Evolutionary conservation across 2,113 vertebrate species (phyloP), one percentile per base, ranked within the genome.

Genomic region (Syngnathus floridae): DNA sequence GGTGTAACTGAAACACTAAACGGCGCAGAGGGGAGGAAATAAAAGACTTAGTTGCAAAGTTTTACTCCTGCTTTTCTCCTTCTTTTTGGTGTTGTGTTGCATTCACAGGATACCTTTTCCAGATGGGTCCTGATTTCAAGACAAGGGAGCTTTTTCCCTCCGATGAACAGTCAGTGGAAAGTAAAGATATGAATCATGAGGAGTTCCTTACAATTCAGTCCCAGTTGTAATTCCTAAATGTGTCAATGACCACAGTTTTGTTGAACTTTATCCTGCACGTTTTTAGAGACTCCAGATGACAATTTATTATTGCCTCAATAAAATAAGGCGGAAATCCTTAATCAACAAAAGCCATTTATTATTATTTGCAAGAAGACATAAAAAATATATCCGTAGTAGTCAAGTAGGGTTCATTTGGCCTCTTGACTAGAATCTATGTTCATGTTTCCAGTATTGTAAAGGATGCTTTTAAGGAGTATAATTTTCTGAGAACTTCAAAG

Each of bases 401-500:
- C 73, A 74, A 76, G 74, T 75, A 77, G 69, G 74, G 67, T 72
- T 79, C 58, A 13, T 76, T 82, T 71, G 54, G 66, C 64, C 74
- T 81, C 82, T 82, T 83, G 71, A 77, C 78, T 82, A 78, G 86
- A 86, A 84, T 86, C 70, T 76, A 71, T 66, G 78, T 78, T 73
- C 67, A 22, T 80, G 77, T 79, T 88, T 82, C 75, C 77, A 80
- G 77, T 82, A 76, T 81, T 67, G 71, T 65, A 68, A 75, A 79
- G 74, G 85, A 87, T 88, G 87, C 89, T 90, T 91, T 91, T 89
- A 88, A 90, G 86, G 68, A 86, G 71, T 84, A 87, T 90, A 89
- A 89, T 90, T 86, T 61, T 86, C 80, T 76, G 72, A 74, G 74
- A 83, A 88, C 90, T 89, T 92, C 89, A 92, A 92, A 91, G 89